Base-by-base conservation (phyloP, 1,140 invertebrate genomes). In the Leptinotarsa undecemlineata region DNA sequence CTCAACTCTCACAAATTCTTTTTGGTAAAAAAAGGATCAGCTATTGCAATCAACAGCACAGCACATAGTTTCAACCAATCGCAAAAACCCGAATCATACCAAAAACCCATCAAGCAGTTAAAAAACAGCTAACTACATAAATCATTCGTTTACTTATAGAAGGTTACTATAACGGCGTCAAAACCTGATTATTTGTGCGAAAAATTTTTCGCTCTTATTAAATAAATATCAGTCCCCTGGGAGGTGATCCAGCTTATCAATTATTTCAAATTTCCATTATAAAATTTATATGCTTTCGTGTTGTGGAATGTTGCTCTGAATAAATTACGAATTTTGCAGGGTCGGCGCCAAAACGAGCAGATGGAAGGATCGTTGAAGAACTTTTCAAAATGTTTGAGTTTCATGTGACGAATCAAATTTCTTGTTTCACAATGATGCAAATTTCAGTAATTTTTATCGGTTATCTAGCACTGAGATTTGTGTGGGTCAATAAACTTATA, bases 231-330 rank as follows among this genome's bases (percentile, higher is more conserved):
- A 19, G 51, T 57, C 51, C 51, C 13, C 51, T 57, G 51, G 51
- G 51, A 57, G 51, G 51, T 64, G 63, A 21, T 64, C 63, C 63
- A 64, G 21, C 63, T 64, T 64, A 64, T 64, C 63, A 64, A 64
- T 64, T 64, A 64, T 68, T 68, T 47, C 19, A 47, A 70, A 70
- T 70, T 48, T 70, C 48, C 68, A 57, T 70, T 70, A 51, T 70
- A 70, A 23, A 68, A 68, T 68, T 68, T 68, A 68, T 68, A 21
- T 48, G 19, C 11, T 57, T 26, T 21, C 19, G 23, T 48, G 20
- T 70, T 14, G 68, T n/a, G 47, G 68, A 70, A 70, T 70, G 68
- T 70, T 17, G 68, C 68, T 70, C 68, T 57, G 68, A 70, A 70
- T 70, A 70, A 48, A 42, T 68, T 70, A 70, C 21, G 17, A 17